These are phyloP conservation scores for Nomia melanderi DNA, from an alignment of 1,140 invertebrate genomes.

Conservation along the genomic window DNA sequence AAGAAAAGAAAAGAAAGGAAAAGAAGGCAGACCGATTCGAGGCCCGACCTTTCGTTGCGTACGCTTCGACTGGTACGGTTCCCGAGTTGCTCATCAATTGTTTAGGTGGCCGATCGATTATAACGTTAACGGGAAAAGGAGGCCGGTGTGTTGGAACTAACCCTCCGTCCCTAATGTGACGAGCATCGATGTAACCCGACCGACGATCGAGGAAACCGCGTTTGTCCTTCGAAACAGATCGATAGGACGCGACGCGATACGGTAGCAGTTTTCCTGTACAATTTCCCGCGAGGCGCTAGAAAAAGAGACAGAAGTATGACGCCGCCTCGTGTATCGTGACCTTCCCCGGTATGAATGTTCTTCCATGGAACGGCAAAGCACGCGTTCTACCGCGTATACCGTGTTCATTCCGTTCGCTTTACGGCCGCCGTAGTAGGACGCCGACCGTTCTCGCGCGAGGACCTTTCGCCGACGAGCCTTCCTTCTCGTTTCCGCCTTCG, in stretches of 20 bases:
- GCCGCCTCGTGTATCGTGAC: conserved; percentile 6
- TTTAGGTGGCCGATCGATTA: background rate
- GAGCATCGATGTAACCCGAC: too few species aligned
- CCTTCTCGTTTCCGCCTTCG: too few species aligned
- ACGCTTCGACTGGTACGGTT: background rate
- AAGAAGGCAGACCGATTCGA: background rate
- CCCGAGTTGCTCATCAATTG: background rate
- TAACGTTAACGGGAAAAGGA: background rate
- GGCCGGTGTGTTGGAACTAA: background rate
- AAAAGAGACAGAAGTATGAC: background rate
- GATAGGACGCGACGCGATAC: too few species aligned
- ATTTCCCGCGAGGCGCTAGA: too few species aligned
- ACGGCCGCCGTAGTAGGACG: conserved; percentile 52
- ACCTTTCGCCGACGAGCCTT: background rate
- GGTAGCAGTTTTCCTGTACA: too few species aligned
- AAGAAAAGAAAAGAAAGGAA: conserved; percentile 4
- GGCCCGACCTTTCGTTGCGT: background rate
- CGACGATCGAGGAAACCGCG: too few species aligned
- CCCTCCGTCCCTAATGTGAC: too few species aligned
- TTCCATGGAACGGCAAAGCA: conserved; percentile 16
- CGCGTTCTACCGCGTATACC: conserved; percentile 1
- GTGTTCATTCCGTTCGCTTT: conserved; percentile 29
- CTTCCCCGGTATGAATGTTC: conserved; percentile 12
- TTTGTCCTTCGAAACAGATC: too few species aligned
- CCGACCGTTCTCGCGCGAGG: conserved; percentile 27